Evolutionary conservation across 2,888 invertebrate species (phyloP), one percentile per base, ranked within the genome.

Genomic region (Patella depressa): DNA sequence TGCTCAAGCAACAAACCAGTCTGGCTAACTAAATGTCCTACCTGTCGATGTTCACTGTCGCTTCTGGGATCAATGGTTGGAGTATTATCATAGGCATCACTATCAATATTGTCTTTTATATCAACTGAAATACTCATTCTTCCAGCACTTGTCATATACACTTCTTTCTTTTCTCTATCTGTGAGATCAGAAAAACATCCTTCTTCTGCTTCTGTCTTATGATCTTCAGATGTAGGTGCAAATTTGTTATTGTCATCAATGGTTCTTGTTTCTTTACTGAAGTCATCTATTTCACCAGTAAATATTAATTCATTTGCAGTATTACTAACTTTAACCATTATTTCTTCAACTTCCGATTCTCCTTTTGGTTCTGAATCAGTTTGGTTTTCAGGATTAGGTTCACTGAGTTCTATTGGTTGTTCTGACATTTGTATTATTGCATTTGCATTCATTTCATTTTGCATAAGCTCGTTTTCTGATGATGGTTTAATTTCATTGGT

Each of bases 91-190:
- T 70, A 45, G 65, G 24, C 45, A 7, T 54, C 71, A 65, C 45
- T 55, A 73, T 45, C 29, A n/a, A 29, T 17, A 57, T 53, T 73
- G 15, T 73, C 72, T 2, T 81, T 82, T 65, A 80, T 83, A 65
- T 86, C 87, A 14, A 81, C 81, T 1, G 82, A 78, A 45, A 88
- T 83, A 77, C 88, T 88, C 75, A 87, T 86, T 19, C 85, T 77
- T 7, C 87, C 88, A 29, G 85, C 86, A 9, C 86, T 83, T 12
- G 88, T 87, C 74, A 83, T 80, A 73, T 82, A 88, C 17, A 87
- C 81, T 77, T 87, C 87, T 57, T 85, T 85, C 65, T 81, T 80
- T 69, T 82, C 74, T 29, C 70, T 65, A 65, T 65, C 19, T 65
- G 45, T 45, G 45, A 45, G 9, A 45, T 45, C 45, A 45, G 45